Percentiles rank a stretch among this genome's conserved stretches.
These are phyloP conservation scores for Xiphias gladius DNA, from an alignment of 2,113 vertebrate genomes.

Conservation along the genomic window DNA sequence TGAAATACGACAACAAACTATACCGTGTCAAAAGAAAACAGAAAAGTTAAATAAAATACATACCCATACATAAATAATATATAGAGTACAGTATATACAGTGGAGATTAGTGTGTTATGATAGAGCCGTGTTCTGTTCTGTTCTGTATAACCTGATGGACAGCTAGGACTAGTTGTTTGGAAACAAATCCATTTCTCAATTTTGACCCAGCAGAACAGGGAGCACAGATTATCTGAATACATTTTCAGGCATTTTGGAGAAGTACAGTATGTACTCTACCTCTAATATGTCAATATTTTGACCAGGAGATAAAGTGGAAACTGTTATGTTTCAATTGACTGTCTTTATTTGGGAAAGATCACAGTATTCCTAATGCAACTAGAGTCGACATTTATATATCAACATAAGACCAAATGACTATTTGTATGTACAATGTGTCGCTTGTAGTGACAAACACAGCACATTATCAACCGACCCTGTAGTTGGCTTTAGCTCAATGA, in stretches of 20 bases:
- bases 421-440: too few species aligned
- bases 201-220: neutral
- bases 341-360: too few species aligned
- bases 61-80: neutral
- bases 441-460: too few species aligned
- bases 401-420: neutral
- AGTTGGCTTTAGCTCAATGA: neutral
- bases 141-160: neutral
- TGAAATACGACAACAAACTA: conserved; percentile 2
- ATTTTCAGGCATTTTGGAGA: neutral
- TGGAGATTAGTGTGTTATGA: neutral
- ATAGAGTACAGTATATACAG: neutral
- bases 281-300: too few species aligned
- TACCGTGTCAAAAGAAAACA: neutral
- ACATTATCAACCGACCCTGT: too few species aligned
- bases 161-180: too few species aligned
- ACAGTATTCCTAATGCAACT: too few species aligned
- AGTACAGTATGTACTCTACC: neutral
- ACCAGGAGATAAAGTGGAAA: too few species aligned
- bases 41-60: neutral
- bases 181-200: neutral
- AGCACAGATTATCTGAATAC: neutral
- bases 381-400: neutral
- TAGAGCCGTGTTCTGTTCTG: neutral
- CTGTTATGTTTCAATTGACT: too few species aligned